Evolutionary conservation across 2,797 vertebrate species (phyloP).

Genomic region (Manis javanica): DNA sequence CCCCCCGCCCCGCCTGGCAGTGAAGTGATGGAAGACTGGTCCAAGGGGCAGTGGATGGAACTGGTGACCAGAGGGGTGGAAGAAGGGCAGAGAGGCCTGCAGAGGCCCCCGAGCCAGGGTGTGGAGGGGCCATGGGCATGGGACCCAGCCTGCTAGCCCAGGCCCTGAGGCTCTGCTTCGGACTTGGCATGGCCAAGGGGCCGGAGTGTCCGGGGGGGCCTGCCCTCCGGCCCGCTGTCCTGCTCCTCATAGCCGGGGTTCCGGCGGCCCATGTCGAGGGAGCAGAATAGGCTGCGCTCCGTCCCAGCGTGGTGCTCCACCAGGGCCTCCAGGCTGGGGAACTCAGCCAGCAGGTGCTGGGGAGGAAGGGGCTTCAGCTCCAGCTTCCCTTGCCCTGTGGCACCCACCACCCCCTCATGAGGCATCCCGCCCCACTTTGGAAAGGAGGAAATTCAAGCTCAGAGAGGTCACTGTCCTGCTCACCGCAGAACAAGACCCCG

Average conservation of each 20-base stretch:
- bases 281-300: slow-evolving; percentile 89
- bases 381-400: background rate
- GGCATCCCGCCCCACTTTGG: background rate
- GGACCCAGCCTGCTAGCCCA: slow-evolving; percentile 58
- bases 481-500: no score
- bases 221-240: slow-evolving; percentile 64
- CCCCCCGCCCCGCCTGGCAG: background rate
- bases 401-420: background rate
- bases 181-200: slow-evolving; percentile 77
- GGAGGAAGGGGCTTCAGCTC: slow-evolving; percentile 4
- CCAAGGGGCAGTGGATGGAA: background rate
- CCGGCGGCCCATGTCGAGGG: slow-evolving; percentile 89
- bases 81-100: background rate
- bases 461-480: background rate
- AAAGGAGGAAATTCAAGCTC: background rate
- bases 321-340: slow-evolving; percentile 90
- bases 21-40: slow-evolving; percentile 15
- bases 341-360: slow-evolving; percentile 91
- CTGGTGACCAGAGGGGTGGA: background rate
- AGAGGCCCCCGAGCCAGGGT: background rate
- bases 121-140: fast-evolving
- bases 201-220: slow-evolving; percentile 54
- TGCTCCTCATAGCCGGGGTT: slow-evolving; percentile 95
- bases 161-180: slow-evolving; percentile 71
- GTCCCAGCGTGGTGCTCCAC: slow-evolving; percentile 91